Conservation (phyloP, 2,113 vertebrate genomes). For the Ceratotherium simum region DNA sequence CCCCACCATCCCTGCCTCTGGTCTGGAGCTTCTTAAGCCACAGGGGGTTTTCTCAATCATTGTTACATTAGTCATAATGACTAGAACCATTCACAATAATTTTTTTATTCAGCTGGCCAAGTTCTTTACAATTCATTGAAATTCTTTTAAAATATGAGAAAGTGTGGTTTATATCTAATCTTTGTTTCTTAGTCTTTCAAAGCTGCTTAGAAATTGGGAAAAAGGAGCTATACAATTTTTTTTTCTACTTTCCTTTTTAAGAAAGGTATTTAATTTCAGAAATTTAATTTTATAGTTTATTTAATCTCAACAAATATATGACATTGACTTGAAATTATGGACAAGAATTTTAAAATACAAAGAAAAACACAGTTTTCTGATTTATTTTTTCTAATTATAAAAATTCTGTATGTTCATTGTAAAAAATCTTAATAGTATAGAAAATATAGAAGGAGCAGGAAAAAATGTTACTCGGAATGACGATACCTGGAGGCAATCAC, state of each 20-base stretch:
- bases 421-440: background rate
- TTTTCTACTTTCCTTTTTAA: background rate
- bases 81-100: background rate
- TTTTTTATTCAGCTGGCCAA: background rate
- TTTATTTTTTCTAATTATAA: background rate
- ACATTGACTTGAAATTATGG: background rate
- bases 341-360: background rate
- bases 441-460: background rate
- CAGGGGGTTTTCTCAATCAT: background rate
- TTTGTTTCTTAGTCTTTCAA: background rate
- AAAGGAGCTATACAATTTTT: background rate
- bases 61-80: background rate
- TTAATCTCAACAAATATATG: background rate
- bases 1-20: background rate
- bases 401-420: background rate
- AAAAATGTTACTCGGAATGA: conserved; percentile 25
- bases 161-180: background rate
- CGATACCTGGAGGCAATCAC: background rate
- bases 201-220: background rate
- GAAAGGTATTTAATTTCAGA: background rate
- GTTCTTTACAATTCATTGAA: background rate
- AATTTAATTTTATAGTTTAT: conserved; percentile 26
- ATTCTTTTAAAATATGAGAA: background rate
- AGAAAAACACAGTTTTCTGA: background rate
- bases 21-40: background rate